A percentile compares a stretch with the other conserved stretches of the same genome.
Conservation (phyloP, 2,888 invertebrate genomes). For the Saturnia pavonia region DNA sequence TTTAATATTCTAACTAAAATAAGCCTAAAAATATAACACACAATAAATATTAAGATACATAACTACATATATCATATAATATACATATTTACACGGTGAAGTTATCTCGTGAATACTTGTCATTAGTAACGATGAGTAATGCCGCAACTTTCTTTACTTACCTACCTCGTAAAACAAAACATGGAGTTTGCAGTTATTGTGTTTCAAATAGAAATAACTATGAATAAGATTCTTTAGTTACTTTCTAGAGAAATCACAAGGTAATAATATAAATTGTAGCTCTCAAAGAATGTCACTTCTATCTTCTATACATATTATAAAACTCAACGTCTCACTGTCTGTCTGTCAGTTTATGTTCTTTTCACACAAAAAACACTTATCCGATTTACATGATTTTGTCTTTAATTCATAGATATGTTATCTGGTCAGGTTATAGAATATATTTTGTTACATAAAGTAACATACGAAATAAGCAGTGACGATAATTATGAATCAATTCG, state of each 20-base stretch:
- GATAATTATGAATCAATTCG: no score
- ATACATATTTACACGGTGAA: background rate
- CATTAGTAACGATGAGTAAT: constrained; percentile 5
- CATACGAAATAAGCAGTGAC: no score
- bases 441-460: no score
- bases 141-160: background rate
- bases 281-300: background rate
- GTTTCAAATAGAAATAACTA: background rate
- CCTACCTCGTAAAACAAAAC: constrained; percentile 7
- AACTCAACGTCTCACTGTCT: no score
- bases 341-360: no score
- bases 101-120: background rate
- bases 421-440: no score
- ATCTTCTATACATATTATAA: no score
- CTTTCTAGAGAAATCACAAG: background rate
- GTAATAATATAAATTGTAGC: background rate
- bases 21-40: background rate
- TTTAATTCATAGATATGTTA: no score
- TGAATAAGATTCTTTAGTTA: background rate
- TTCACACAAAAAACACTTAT: no score
- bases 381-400: no score
- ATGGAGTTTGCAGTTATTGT: background rate
- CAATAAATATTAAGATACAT: background rate
- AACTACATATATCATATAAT: background rate
- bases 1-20: background rate